Base-by-base conservation (phyloP, 2,888 invertebrate species). In the Neoscelio sp. region DNA sequence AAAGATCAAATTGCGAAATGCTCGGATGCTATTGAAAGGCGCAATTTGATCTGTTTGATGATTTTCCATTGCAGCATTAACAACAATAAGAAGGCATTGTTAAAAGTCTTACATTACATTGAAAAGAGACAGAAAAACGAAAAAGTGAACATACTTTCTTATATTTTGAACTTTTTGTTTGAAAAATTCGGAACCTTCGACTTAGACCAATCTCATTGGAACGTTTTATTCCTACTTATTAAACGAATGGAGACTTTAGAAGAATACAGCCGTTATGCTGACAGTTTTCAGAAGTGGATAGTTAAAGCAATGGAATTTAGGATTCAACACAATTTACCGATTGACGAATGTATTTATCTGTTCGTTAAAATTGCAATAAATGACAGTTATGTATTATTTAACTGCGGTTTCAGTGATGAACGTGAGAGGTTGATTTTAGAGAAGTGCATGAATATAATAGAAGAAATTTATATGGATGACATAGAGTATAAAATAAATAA, bases 121-220 rank as follows among this genome's bases (percentile, higher is more conserved):
- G 74, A 73, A 1, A 71, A 78, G 1, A 84, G 86, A 7, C 88
- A 89, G 65, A 87, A 81, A 35, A 91, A 91, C 52, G 91, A 91
- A 33, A 80, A 74, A 0, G 0, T 8, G 0, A 30, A 20, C 4
- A 26, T 89, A 0, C 80, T 80, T 12, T 81, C 33, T 18, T 8
- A 5, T 1, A 54, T 80, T 18, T 10, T 88, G 0, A 5, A 40
- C 0, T 4, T 3, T 0, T 64, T 89, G 5, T 1, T 54, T 1
- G 1, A 60, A 0, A 5, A 77, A 2, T 86, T 86, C 30, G 73
- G 87, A 6, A 8, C 88, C 0, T 46, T 75, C 0, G 50, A 71
- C 0, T 74, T 90, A 1, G 82, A 82, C 6, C 30, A 81, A 0
- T 76, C 83, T 0, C 85, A 85, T 17, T 89, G 89, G 89, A 30